phyloP scores from a whole-genome alignment of 2,888 invertebrate species.

The Drosophila picticornis region DNA sequence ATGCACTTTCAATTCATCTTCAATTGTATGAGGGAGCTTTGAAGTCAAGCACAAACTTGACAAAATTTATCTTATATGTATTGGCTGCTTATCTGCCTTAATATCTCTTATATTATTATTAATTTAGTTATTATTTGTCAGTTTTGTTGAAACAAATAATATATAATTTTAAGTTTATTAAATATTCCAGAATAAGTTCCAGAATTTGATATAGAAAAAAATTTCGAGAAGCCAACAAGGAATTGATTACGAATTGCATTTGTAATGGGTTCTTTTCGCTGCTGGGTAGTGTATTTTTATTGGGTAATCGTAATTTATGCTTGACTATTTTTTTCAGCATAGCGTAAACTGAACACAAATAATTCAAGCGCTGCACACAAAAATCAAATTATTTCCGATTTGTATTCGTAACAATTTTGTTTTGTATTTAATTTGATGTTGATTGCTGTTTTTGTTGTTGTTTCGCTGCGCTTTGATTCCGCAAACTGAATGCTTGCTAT shows the following conservation, averaged over 20 bases:
- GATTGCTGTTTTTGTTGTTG: constrained; percentile 16
- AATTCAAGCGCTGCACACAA: constrained; percentile 6
- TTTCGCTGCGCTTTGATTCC: constrained; percentile 52
- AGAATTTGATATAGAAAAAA: background rate
- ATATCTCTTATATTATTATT: background rate
- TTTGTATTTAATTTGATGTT: constrained; percentile 40
- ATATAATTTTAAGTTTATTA: background rate
- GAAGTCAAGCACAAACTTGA: background rate
- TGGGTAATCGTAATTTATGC: background rate
- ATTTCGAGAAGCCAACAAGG: background rate
- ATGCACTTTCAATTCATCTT: background rate
- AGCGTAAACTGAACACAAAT: background rate
- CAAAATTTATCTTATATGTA: background rate
- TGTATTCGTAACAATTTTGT: constrained; percentile 39
- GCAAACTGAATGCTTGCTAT: constrained; percentile 40
- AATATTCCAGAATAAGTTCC: background rate
- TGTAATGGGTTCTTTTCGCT: background rate
- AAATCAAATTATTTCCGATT: constrained; percentile 49
- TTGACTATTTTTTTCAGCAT: constrained; percentile 17
- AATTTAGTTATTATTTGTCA: background rate
- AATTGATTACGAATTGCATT: background rate
- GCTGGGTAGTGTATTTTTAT: constrained; percentile 30
- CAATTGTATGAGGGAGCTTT: background rate
- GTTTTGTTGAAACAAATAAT: background rate
- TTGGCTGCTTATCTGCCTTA: background rate